Conservation (phyloP, 2,113 vertebrate species). For the Serinus canaria region DNA sequence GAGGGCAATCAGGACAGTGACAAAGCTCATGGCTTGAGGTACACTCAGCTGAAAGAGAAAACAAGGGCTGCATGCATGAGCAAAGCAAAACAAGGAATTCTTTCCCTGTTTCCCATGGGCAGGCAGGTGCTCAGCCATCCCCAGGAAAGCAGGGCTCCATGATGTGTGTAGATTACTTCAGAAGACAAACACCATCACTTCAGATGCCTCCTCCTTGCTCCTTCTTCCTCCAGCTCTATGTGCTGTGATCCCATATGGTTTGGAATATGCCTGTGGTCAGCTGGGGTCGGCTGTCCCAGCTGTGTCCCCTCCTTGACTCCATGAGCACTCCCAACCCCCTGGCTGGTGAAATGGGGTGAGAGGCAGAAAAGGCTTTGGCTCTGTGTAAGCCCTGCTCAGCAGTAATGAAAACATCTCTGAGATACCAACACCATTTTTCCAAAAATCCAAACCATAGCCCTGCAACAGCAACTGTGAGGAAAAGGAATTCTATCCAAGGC, state of each 20-base stretch:
- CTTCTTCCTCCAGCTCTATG: neutral
- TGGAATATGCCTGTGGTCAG: neutral
- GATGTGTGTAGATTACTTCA: accelerated
- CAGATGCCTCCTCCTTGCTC: neutral
- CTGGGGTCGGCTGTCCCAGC: neutral
- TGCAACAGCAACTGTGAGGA: neutral
- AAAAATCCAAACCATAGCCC: neutral
- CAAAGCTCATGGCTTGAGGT: neutral
- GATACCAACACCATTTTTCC: neutral
- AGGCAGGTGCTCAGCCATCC: neutral
- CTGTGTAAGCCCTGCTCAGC: neutral
- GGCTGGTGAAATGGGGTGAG: neutral
- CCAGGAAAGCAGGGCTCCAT: neutral
- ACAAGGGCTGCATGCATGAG: accelerated
- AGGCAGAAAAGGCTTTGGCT: neutral
- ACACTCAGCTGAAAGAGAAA: neutral
- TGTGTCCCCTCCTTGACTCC: neutral
- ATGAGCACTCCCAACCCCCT: neutral
- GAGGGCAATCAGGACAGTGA: neutral
- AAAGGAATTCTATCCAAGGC: neutral
- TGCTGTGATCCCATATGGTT: neutral
- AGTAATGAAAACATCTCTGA: neutral
- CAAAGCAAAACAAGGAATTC: neutral
- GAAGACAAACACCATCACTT: neutral
- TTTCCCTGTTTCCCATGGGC: neutral